Evolutionary conservation across 2,888 invertebrate genomes (phyloP).

Genomic region (Urechis unicinctus): DNA sequence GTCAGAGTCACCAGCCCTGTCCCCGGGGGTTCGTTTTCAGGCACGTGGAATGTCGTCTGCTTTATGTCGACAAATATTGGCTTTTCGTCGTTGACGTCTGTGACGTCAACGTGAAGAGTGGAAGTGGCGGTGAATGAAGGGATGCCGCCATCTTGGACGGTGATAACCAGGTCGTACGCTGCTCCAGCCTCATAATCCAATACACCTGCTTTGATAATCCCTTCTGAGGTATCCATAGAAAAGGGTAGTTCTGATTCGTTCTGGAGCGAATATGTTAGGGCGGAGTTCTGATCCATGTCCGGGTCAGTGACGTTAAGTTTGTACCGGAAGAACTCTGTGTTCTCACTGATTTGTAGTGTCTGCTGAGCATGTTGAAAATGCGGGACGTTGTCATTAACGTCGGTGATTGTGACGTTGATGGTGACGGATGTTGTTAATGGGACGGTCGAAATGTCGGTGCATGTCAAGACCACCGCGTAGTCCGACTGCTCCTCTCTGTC

Average conservation of each 20-base stretch:
- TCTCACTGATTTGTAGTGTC: conserved; percentile 10
- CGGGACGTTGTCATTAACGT: conserved; percentile 16
- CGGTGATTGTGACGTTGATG: conserved; percentile 10
- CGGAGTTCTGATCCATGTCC: conserved; percentile 2
- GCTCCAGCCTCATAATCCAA: conserved; percentile 16
- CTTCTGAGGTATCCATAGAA: conserved; percentile 1
- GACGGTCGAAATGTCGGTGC: conserved; percentile 8
- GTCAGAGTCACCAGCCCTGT: conserved; percentile 8
- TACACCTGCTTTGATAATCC: conserved; percentile 7
- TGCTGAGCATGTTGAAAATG: conserved; percentile 6
- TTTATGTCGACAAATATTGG: conserved; percentile 8
- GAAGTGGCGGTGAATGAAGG: conserved; percentile 29
- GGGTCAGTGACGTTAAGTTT: conserved; percentile 8
- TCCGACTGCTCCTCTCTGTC: conserved; percentile 2
- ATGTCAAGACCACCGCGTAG: conserved; percentile 8
- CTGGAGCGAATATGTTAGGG: too few species aligned
- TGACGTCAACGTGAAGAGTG: conserved; percentile 25
- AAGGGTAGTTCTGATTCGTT: too few species aligned
- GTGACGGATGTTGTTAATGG: conserved; percentile 7
- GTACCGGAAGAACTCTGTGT: conserved; percentile 4
- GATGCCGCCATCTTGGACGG: conserved; percentile 33
- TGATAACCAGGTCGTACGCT: conserved; percentile 26
- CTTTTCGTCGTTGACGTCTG: conserved; percentile 22
- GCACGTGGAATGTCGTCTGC: conserved; percentile 6
- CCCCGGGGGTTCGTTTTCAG: conserved; percentile 8